Evolutionary conservation across 2,888 invertebrate genomes (phyloP).

Genomic region (Microchrysa polita): DNA sequence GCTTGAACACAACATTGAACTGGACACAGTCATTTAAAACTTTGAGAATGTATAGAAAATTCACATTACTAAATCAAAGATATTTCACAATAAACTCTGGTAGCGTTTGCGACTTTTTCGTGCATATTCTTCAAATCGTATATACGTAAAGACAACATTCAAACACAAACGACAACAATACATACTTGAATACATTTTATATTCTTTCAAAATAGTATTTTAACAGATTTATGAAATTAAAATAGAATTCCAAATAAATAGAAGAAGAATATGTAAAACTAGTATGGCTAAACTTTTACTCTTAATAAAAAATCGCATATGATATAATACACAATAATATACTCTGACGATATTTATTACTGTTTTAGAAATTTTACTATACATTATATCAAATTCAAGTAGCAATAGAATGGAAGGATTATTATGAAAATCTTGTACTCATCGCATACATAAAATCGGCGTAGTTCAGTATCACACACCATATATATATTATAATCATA

Average conservation of each 20-base stretch:
- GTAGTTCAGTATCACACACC: neutral
- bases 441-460: neutral
- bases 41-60: neutral
- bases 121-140: conserved; percentile 18
- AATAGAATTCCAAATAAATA: neutral
- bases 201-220: conserved; percentile 10
- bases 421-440: neutral
- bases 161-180: conserved; percentile 16
- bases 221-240: neutral
- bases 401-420: conserved; percentile 8
- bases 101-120: neutral
- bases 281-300: neutral
- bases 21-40: neutral
- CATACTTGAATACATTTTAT: conserved; percentile 8
- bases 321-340: neutral
- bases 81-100: neutral
- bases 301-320: neutral
- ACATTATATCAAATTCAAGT: conserved; percentile 6
- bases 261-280: neutral
- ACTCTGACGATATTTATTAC: neutral
- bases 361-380: conserved; percentile 17
- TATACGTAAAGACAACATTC: conserved; percentile 2
- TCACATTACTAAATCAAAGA: neutral
- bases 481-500: neutral
- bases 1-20: neutral